Evolutionary conservation across 2,888 invertebrate species (phyloP).

Genomic region (Pemphredon lugubris): DNA sequence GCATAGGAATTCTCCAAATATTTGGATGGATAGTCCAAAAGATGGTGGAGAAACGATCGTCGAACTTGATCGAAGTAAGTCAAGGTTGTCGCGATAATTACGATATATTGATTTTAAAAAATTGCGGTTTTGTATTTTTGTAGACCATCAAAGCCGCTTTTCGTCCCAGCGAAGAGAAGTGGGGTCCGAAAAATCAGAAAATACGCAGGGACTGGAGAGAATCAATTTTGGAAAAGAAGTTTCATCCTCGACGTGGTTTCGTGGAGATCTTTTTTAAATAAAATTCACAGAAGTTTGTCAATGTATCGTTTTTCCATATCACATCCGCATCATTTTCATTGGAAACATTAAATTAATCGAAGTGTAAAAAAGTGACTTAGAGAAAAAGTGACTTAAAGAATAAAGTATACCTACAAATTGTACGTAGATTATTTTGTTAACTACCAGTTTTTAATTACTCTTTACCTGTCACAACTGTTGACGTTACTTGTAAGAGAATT

Average conservation of each 20-base stretch:
- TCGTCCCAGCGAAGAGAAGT: slow-evolving; percentile 66
- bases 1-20: slow-evolving; percentile 82
- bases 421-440: too few species aligned
- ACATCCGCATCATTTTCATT: too few species aligned
- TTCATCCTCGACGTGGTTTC: slow-evolving; percentile 23
- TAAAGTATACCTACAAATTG: too few species aligned
- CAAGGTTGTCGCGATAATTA: neutral
- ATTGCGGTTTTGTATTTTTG: slow-evolving; percentile 16
- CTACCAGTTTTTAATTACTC: too few species aligned
- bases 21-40: slow-evolving; percentile 81
- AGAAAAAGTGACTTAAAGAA: too few species aligned
- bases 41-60: slow-evolving; percentile 71
- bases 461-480: too few species aligned
- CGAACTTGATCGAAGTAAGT: slow-evolving; percentile 72
- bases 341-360: too few species aligned
- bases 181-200: slow-evolving; percentile 75
- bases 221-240: slow-evolving; percentile 67
- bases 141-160: slow-evolving; percentile 73
- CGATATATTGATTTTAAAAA: neutral
- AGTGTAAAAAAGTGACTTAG: too few species aligned
- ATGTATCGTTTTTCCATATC: too few species aligned
- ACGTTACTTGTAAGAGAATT: too few species aligned
- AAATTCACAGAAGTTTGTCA: slow-evolving; percentile 10
- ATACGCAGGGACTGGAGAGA: slow-evolving; percentile 73
- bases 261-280: slow-evolving; percentile 51